Evolutionary conservation across 2,113 vertebrate genomes (phyloP).

Genomic region (Menura novaehollandiae): DNA sequence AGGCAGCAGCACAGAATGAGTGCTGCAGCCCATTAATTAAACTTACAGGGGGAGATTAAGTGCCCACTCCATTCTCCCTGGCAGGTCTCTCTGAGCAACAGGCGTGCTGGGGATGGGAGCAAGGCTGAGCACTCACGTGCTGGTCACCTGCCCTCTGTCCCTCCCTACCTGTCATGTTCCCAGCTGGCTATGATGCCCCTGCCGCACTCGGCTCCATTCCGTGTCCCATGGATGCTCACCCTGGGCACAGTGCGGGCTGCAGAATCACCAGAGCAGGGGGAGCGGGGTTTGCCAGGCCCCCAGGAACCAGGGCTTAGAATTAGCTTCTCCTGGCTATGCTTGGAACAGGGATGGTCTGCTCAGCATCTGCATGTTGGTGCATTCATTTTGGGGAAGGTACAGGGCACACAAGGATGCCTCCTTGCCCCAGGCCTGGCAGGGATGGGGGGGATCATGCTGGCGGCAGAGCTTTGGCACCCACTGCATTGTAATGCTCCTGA

Average conservation of each 20-base stretch:
- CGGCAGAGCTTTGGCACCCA: not conserved
- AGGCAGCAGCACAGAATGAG: constrained; percentile 59
- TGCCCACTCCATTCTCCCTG: constrained; percentile 53
- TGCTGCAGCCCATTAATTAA: constrained; percentile 68
- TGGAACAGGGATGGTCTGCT: accelerated
- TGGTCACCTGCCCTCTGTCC: not conserved
- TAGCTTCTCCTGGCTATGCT: not conserved
- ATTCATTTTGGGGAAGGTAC: accelerated
- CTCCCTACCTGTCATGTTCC: not conserved
- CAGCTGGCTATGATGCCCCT: accelerated
- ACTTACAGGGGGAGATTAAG: constrained; percentile 61
- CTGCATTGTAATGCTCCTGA: not conserved
- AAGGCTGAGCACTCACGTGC: not conserved
- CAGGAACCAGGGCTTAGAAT: accelerated
- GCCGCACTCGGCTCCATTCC: accelerated
- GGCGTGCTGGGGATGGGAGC: not conserved
- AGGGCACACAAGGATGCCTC: accelerated
- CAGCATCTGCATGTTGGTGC: accelerated
- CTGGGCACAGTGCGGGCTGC: not conserved
- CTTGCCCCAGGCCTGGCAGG: not conserved
- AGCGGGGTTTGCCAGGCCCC: not conserved
- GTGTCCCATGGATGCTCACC: not conserved
- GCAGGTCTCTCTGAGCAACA: constrained; percentile 24
- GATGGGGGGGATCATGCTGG: accelerated
- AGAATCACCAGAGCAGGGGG: accelerated